These are phyloP conservation scores for Onychorhynchus coronatus DNA, from an alignment of 2,113 vertebrate genomes.

Conservation along the genomic window DNA sequence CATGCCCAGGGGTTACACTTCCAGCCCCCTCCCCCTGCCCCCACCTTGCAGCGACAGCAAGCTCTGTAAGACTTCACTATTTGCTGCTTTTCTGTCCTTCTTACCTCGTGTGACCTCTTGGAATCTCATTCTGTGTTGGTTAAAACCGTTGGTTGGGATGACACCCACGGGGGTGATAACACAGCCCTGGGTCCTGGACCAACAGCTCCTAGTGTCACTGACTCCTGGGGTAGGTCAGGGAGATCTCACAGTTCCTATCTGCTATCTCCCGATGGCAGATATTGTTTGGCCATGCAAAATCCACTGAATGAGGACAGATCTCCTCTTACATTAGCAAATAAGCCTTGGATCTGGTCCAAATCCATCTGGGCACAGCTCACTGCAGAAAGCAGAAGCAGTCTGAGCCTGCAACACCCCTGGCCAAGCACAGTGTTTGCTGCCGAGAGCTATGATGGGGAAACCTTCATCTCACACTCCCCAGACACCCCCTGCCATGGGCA, in stretches of 20 bases:
- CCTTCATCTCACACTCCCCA: not conserved
- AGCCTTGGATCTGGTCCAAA: not conserved
- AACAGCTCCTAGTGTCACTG: not conserved
- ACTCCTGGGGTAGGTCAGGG: not conserved
- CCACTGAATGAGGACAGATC: not conserved
- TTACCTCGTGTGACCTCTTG: not conserved
- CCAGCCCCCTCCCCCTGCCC: not conserved
- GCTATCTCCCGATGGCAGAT: accelerated
- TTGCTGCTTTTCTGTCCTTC: not conserved
- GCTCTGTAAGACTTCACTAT: not conserved
- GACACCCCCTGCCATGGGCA: not conserved
- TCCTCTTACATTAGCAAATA: not conserved
- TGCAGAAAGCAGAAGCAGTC: not conserved
- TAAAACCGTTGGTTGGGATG: not conserved
- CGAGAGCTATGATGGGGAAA: not conserved
- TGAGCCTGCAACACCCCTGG: not conserved
- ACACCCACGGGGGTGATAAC: not conserved
- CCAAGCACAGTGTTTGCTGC: not conserved
- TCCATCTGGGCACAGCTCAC: accelerated
- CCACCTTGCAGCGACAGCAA: not conserved
- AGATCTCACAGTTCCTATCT: not conserved
- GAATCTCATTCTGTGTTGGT: not conserved
- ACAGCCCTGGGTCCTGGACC: not conserved
- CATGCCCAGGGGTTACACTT: not conserved
- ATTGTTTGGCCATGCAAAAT: not conserved